Base-by-base conservation (phyloP, 2,888 invertebrate genomes). In the Proisotoma minuta region DNA sequence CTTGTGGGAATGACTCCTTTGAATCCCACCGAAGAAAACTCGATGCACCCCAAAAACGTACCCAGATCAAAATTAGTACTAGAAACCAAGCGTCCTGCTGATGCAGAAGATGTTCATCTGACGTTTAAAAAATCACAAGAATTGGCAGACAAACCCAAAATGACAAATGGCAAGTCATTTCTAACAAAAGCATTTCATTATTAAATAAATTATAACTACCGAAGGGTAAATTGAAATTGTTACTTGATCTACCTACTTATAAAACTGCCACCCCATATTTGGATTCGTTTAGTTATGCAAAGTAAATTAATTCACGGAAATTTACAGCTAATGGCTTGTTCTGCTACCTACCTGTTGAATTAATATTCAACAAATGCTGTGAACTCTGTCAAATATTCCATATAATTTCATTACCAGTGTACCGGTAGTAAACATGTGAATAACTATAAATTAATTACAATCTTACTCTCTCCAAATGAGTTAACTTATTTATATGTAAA, bases 1-100 rank as follows among this genome's bases (percentile, higher is more conserved):
- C 63, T 72, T 3, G 72, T 72, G 23, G 72, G 72, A 48, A 72
- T 72, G 65, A 56, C 63, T 1, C 63, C 65, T 3, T 54, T 72
- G 23, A 65, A 57, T 10, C 43, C 70, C 1, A 59, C 60, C 18
- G 71, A 71, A 8, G 67, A 68, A 27, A 43, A 24, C 24, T 57
- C 8, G 8, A n/a, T 12, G 4, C 5, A 4, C 18, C 18, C 5
- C 15, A 20, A 20, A n/a, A 15, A n/a, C 15, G 18, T 20, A 5
- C 43, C 43, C 5, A 15, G 20, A 43, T 15, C 8, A 8, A 8
- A 34, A 34, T 34, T 39, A 22, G 12, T 54, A 47, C 43, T 18
- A 26, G 49, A 51, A 28, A 39, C 15, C 23, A 34, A 51, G 24
- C 23, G 39, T 2, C 22, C 28, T 22, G 22, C n/a, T 29, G 29